phyloP scores from a whole-genome alignment of 2,113 vertebrate species.

The Tenrec ecaudatus region DNA sequence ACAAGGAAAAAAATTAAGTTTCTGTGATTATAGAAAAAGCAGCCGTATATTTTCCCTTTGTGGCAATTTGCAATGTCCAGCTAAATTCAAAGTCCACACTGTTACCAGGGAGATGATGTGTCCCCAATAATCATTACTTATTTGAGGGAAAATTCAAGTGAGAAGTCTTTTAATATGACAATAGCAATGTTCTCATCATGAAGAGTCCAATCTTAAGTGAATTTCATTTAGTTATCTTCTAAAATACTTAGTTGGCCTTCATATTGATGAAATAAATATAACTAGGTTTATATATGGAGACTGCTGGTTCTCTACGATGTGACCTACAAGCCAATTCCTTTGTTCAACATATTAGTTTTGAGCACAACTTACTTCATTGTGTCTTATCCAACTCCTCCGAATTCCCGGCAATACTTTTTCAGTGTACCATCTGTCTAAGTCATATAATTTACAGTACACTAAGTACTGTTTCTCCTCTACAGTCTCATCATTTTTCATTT shows the following conservation, averaged over 20 bases:
- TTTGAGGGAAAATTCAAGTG: slow-evolving; percentile 4
- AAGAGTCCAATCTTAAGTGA: neutral
- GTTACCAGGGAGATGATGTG: neutral
- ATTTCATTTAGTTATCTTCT: slow-evolving; percentile 1
- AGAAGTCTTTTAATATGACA: neutral
- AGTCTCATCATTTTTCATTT: neutral
- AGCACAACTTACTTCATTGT: neutral
- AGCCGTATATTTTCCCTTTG: neutral
- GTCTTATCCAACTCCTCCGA: neutral
- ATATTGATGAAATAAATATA: neutral
- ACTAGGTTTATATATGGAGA: neutral
- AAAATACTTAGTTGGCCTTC: neutral
- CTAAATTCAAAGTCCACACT: neutral
- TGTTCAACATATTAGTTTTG: neutral
- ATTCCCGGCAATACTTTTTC: neutral
- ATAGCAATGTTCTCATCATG: neutral
- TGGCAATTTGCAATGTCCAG: slow-evolving; percentile 22
- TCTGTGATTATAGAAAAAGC: neutral
- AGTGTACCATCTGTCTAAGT: neutral
- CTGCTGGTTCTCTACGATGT: neutral
- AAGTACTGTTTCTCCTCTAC: neutral
- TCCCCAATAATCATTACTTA: neutral
- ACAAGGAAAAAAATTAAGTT: neutral
- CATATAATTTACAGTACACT: neutral
- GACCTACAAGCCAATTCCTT: neutral